These are phyloP conservation scores for Dolichoris vasculosae DNA, from an alignment of 1,140 invertebrate species.

Conservation along the genomic window DNA sequence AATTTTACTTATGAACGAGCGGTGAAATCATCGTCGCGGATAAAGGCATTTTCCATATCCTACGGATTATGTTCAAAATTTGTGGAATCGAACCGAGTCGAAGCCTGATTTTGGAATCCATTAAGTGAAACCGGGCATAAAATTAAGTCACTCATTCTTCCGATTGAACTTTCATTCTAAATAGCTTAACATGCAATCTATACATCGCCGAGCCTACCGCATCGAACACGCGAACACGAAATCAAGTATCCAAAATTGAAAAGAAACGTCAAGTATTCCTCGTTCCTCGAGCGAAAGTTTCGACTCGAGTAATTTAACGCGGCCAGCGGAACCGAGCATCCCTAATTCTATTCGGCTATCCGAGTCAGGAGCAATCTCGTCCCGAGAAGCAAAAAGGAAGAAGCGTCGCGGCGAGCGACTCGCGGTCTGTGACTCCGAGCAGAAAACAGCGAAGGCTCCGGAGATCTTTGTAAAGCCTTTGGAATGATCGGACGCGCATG, in stretches of 20 bases:
- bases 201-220: background rate
- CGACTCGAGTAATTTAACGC: background rate
- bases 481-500: conserved; percentile 15
- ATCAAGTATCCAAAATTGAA: background rate
- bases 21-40: background rate
- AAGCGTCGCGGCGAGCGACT: background rate
- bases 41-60: background rate
- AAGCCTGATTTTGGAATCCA: background rate
- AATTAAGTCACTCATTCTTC: background rate
- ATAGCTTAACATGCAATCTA: background rate
- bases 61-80: background rate
- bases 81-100: too few species aligned
- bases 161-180: background rate
- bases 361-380: background rate
- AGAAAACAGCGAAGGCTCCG: background rate
- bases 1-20: too few species aligned
- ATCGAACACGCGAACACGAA: background rate
- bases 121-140: background rate
- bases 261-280: background rate
- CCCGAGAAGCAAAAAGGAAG: too few species aligned
- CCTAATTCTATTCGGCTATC: background rate
- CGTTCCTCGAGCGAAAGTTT: too few species aligned
- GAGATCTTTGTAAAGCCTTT: background rate
- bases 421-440: background rate
- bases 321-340: background rate